Base-by-base conservation (phyloP, 2,888 invertebrate genomes). In the Hipparchia semele region DNA sequence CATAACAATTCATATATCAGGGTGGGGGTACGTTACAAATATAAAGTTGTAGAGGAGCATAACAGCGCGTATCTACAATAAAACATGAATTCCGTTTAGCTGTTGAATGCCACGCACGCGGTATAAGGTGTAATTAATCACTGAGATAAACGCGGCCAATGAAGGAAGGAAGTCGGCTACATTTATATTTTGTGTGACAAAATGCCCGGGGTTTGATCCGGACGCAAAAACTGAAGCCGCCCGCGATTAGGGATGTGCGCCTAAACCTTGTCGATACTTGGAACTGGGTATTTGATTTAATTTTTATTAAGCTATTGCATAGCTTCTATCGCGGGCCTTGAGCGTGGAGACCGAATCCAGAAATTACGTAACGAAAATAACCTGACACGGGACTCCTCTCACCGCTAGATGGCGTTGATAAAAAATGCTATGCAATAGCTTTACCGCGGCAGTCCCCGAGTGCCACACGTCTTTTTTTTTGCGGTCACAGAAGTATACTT, bases 161-260 rank as follows among this genome's bases (percentile, higher is more conserved):
- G 92, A 90, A 89, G 92, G 92, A 93, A 92, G 92, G 92, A 93
- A 93, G 90, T 90, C 81, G 83, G 90, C 90, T 85, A 91, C 91
- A 88, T 94, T 93, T 93, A 93, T 93, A 92, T 94, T 92, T 92
- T 92, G 92, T 94, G 90, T 92, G 93, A 94, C 93, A 94, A 94
- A 94, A 94, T 92, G 90, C 91, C 90, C 89, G 87, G 88, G 86
- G 91, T 92, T 93, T 93, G 92, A 93, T 92, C 91, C 91, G 90
- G 89, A 90, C 90, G 88, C 90, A 94, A 94, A 93, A 94, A 93
- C 89, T 92, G 90, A 87, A 90, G 89, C 92, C 84, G 84, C 83
- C 84, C 84, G 60, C 79, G 33, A 49, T 66, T 88, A 89, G 91
- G 74, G 86, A 64, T 77, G 89, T 51, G 68, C 7, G 12, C 3